Base-by-base conservation (phyloP, 23 tunicate genomes). In the Trididemnum nubilum region DNA sequence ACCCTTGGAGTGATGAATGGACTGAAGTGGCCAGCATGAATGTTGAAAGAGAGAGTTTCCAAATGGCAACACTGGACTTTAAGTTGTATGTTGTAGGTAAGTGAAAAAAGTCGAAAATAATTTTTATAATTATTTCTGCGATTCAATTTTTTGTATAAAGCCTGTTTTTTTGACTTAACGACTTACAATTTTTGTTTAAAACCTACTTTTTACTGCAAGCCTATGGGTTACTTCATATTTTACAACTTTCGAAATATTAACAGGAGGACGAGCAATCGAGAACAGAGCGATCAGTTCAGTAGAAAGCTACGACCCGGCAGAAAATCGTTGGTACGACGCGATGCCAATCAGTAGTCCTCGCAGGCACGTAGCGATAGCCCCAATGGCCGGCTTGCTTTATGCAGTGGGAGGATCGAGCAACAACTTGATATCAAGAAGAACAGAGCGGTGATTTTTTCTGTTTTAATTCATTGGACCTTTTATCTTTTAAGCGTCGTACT, bases 341-440 rank as follows among this genome's bases (percentile, higher is more conserved):
- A 66, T 39, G 57, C 79, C 90, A 21, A 82, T 85, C 69, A 85
- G 87, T 79, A 85, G 90, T 37, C 84, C 87, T 4, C 39, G 97
- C 65, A 75, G 97, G 65, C 81, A 91, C 52, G 86, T 86, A 2
- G 90, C 97, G 7, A 26, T 77, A 31, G 85, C 90, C 0, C 21
- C 86, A 25, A 28, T 81, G 24, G 57, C 77, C 24, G 90, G 87
- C 22, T 23, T 64, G 33, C 26, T 91, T 1, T 91, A 85, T 34
- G 97, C 89, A 0, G 97, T 71, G 18, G 97, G 97, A 1, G 97
- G 97, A 25, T 91, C 86, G 2, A 87, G 84, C 37, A 81, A 86
- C 24, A 89, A 91, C 34, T 12, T 85, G 23, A 66, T 91, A 29
- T 80, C 90, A 9, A 37, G 85, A 12, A 81, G 84, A 44, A 85